phyloP scores from a whole-genome alignment of 2,113 vertebrate genomes.

The Microcebus lehilahytsara region DNA sequence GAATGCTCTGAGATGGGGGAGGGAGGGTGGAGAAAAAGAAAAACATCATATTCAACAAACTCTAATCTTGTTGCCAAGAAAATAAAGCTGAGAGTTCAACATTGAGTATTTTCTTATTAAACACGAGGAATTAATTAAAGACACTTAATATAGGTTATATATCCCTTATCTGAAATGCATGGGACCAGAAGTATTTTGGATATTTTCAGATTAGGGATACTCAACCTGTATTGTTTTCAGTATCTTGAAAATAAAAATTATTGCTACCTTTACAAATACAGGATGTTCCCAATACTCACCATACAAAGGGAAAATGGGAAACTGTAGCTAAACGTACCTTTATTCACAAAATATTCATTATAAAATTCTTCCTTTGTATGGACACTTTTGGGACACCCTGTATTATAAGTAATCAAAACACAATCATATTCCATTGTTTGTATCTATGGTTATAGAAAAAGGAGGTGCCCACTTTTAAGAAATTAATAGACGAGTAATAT shows the following conservation, averaged over 20 bases:
- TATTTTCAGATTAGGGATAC: not conserved
- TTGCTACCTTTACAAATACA: not conserved
- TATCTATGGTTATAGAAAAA: not conserved
- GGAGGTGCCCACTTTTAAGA: not conserved
- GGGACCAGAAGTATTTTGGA: not conserved
- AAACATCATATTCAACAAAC: not conserved
- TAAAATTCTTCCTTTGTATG: too few relatives aligned
- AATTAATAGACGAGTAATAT: conserved; percentile 10
- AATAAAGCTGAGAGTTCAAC: conserved; percentile 4
- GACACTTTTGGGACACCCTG: too few relatives aligned
- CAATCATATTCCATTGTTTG: not conserved
- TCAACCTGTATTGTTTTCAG: not conserved
- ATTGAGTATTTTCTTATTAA: not conserved
- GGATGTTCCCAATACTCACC: too few relatives aligned
- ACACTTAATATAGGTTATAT: not conserved
- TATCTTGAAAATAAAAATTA: not conserved
- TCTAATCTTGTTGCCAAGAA: conserved; percentile 1
- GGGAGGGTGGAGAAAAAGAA: conserved; percentile 32
- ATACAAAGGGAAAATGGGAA: too few relatives aligned
- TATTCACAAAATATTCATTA: too few relatives aligned
- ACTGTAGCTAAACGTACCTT: too few relatives aligned
- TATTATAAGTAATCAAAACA: not conserved
- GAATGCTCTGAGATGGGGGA: conserved; percentile 90
- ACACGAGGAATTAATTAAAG: not conserved
- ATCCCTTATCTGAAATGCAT: not conserved